These are phyloP conservation scores for Trichomycterus rosablanca DNA, from an alignment of 2,113 vertebrate genomes.

Conservation along the genomic window DNA sequence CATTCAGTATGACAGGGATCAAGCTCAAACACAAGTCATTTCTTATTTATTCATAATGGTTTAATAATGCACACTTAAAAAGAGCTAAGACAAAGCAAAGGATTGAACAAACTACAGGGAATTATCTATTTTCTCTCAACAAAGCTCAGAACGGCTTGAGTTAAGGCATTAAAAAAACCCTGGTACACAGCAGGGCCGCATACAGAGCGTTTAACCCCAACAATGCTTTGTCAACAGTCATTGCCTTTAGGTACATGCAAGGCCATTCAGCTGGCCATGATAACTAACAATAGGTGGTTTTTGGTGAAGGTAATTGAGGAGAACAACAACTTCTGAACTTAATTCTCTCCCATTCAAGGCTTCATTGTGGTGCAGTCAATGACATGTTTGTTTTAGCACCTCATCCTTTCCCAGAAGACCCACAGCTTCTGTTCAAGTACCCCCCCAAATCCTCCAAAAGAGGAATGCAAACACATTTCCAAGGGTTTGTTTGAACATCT, in stretches of 20 bases:
- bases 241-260: slow-evolving; percentile 43
- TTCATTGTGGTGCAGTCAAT: slow-evolving; percentile 46
- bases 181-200: slow-evolving; percentile 9
- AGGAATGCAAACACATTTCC: slow-evolving; percentile 46
- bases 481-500: slow-evolving; percentile 41
- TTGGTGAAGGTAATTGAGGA: slow-evolving; percentile 53
- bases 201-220: slow-evolving; percentile 22
- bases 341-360: slow-evolving; percentile 25
- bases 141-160: not conserved
- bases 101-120: slow-evolving; percentile 26
- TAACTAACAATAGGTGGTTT: slow-evolving; percentile 41
- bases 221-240: slow-evolving; percentile 20
- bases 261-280: slow-evolving; percentile 47
- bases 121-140: not conserved
- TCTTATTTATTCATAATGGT: slow-evolving; percentile 2
- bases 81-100: slow-evolving; percentile 10
- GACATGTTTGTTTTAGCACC: slow-evolving; percentile 49
- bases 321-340: slow-evolving; percentile 39
- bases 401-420: slow-evolving; percentile 17
- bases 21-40: not conserved
- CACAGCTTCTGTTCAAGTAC: slow-evolving; percentile 4
- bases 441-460: slow-evolving; percentile 21
- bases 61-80: not conserved
- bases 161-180: slow-evolving; percentile 8
- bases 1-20: not conserved